Percentiles rank a stretch among this genome's conserved stretches.
These are phyloP conservation scores for Theristicus caerulescens DNA, from an alignment of 2,113 vertebrate genomes.

Conservation along the genomic window DNA sequence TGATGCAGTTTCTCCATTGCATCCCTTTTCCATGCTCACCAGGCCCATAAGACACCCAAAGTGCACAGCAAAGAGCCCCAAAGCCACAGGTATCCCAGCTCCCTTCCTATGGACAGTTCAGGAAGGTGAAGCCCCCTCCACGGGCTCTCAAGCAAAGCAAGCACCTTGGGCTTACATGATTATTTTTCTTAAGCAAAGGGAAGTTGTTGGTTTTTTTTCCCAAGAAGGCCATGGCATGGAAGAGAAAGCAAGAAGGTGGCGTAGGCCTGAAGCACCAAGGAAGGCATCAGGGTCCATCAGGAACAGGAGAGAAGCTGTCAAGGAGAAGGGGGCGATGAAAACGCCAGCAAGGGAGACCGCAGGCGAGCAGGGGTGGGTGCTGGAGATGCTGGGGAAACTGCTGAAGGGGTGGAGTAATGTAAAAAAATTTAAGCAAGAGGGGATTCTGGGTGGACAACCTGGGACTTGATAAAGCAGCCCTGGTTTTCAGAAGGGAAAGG, in stretches of 20 bases:
- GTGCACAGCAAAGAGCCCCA: background rate
- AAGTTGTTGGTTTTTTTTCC: background rate
- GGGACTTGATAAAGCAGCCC: background rate
- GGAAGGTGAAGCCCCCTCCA: background rate
- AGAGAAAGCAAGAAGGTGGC: background rate
- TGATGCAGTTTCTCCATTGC: fast-evolving
- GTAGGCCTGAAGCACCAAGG: background rate
- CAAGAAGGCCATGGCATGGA: background rate
- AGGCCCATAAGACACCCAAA: background rate
- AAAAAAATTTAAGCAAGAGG: background rate
- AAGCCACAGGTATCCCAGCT: background rate
- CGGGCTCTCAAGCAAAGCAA: background rate
- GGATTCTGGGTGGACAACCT: background rate
- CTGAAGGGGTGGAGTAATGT: background rate
- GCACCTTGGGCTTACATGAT: background rate
- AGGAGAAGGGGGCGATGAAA: background rate
- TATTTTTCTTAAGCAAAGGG: background rate
- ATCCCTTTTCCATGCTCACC: background rate
- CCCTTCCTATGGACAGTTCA: fast-evolving
- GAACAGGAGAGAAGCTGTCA: background rate
- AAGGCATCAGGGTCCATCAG: background rate
- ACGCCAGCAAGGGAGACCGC: background rate
- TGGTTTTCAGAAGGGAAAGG: background rate
- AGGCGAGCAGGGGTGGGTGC: background rate
- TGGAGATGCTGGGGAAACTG: constrained; percentile 12